These are phyloP conservation scores for Marronus borbonicus DNA, from an alignment of 2,888 invertebrate species.

Conservation along the genomic window DNA sequence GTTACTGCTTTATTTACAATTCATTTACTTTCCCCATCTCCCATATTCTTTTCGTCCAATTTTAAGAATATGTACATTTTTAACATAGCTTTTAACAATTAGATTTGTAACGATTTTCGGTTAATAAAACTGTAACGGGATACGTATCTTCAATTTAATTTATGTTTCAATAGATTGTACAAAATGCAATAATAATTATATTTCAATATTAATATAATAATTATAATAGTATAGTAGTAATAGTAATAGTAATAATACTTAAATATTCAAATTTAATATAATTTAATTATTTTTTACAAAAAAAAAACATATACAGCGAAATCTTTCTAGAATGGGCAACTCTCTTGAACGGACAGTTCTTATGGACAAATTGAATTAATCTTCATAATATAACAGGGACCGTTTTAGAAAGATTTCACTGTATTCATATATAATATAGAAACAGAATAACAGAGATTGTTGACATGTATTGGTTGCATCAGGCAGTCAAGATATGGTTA, in stretches of 20 bases:
- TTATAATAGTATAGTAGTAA: conserved; percentile 5
- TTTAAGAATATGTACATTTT: no score
- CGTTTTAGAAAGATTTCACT: no score
- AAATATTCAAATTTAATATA: conserved; percentile 8
- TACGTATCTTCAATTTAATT: conserved; percentile 48
- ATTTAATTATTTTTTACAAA: conserved; percentile 46
- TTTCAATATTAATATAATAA: conserved; percentile 1
- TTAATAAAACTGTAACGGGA: not conserved
- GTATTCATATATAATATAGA: conserved; percentile 13
- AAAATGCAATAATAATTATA: conserved; percentile 8
- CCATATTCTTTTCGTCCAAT: not conserved
- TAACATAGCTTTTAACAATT: not conserved
- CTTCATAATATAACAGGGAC: no score
- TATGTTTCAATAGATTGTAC: not conserved
- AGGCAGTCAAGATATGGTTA: conserved; percentile 64
- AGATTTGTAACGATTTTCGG: not conserved
- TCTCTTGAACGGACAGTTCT: no score
- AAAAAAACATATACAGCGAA: not conserved
- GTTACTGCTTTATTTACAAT: no score
- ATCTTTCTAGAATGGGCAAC: no score
- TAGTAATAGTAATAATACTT: conserved; percentile 8
- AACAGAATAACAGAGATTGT: conserved; percentile 52
- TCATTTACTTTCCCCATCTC: not conserved
- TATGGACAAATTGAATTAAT: no score
- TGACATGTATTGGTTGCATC: conserved; percentile 58